phyloP scores from a whole-genome alignment of 2,888 invertebrate species.

The Plutella xylostella region DNA sequence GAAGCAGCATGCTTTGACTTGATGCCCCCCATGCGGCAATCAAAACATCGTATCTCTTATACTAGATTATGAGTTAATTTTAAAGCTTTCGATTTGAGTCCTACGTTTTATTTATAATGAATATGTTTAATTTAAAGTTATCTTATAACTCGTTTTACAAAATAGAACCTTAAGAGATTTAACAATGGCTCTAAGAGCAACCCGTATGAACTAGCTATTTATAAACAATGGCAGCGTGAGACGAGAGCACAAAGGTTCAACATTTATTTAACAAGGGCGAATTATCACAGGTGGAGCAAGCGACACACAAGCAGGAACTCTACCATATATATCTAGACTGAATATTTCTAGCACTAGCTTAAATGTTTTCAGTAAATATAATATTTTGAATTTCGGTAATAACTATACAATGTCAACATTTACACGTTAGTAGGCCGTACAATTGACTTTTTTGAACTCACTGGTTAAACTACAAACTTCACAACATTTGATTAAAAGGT shows the following conservation, averaged over 20 bases:
- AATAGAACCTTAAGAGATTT: background rate
- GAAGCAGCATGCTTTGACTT: slow-evolving; percentile 55
- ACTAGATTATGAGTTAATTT: too few relatives aligned
- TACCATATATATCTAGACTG: slow-evolving; percentile 23
- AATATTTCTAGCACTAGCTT: background rate
- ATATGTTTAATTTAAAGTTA: background rate
- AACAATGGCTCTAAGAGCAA: slow-evolving; percentile 44
- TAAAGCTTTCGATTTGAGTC: too few relatives aligned
- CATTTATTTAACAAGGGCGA: slow-evolving; percentile 36
- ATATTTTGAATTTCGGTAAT: background rate
- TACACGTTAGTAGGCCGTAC: slow-evolving; percentile 41
- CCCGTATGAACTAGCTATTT: slow-evolving; percentile 18
- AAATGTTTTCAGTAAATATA: background rate
- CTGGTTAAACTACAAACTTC: slow-evolving; percentile 40
- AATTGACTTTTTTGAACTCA: slow-evolving; percentile 55
- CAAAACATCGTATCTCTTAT: slow-evolving; percentile 10
- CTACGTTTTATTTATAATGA: background rate
- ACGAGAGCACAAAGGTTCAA: slow-evolving; percentile 37
- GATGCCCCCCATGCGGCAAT: slow-evolving; percentile 60
- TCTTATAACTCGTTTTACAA: background rate
- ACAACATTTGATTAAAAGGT: slow-evolving; percentile 23
- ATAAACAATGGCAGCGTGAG: slow-evolving; percentile 40
- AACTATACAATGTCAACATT: slow-evolving; percentile 31
- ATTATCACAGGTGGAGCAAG: slow-evolving; percentile 65
- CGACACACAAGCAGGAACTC: slow-evolving; percentile 64